Evolutionary conservation across 2,797 vertebrate genomes (phyloP), one percentile per base, ranked within the genome.

Genomic region (Staurois parvus): DNA sequence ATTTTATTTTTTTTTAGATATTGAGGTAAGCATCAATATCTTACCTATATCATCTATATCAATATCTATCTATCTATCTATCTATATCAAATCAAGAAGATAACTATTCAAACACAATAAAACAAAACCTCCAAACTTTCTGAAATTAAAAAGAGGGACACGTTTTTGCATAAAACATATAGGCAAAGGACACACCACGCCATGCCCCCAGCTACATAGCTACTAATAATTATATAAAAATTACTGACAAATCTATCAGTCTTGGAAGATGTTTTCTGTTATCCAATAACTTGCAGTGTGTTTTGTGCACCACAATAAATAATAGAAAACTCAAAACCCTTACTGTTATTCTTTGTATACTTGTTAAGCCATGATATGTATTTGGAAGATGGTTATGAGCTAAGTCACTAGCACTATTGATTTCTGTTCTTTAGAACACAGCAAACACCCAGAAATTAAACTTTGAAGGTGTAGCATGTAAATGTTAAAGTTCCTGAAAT

Each of bases 401-500:
- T 59, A 19, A 56, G 75, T 78, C 80, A 66, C 24, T 15, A 34
- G 21, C 40, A 72, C 81, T 77, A 83, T 83, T 86, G 68, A 83
- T 78, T 83, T 24, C 17, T 77, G 68, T 68, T 83, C 62, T 78
- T 29, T 40, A 73, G 67, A 72, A 76, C 68, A 72, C 52, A 30
- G 70, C 34, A 77, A 76, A 75, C 76, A 86, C 77, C 48, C 72
- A 73, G 80, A 30, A 86, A 77, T 64, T 30, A 42, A 83, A 86
- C 80, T 79, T 68, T 73, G 56, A 86, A 86, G 80, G 69, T 82
- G 56, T 74, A 52, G 75, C 73, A 83, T 83, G 69, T 66, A 83
- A 86, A 86, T 86, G 79, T 83, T 83, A 84, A 90, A 92, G 91
- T 91, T 90, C 90, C 90, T 90, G 92, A 91, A 92, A 93, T 92